These are phyloP conservation scores for Phoeniculus purpureus DNA, from an alignment of 2,797 vertebrate genomes.

Conservation along the genomic window DNA sequence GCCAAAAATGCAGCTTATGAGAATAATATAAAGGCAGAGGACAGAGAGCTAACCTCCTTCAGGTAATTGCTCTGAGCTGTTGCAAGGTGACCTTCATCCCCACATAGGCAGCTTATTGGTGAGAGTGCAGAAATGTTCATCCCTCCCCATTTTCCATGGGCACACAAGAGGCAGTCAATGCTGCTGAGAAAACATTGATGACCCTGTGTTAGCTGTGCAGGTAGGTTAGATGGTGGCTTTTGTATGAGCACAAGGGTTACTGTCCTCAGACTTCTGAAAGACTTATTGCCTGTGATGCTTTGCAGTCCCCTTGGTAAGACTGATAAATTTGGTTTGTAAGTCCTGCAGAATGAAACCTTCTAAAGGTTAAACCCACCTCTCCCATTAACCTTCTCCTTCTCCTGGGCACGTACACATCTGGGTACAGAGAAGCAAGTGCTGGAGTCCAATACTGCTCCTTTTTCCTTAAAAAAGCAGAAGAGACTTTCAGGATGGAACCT, in stretches of 20 bases:
- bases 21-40: constrained; percentile 70
- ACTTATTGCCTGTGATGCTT: not conserved
- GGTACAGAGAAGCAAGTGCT: not conserved
- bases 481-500: not conserved
- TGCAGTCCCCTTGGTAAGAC: not conserved
- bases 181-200: not conserved
- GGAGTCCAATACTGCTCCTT: not conserved
- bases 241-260: not conserved
- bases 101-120: constrained; percentile 18
- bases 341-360: not conserved
- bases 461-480: not conserved
- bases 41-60: constrained; percentile 71
- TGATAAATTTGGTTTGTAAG: not conserved
- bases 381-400: not conserved
- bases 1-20: constrained; percentile 76
- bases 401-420: not conserved
- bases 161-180: not conserved
- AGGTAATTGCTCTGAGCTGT: constrained; percentile 78
- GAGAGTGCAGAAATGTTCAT: constrained; percentile 18
- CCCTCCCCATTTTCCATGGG: not conserved
- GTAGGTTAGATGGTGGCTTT: not conserved
- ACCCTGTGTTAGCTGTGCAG: not conserved
- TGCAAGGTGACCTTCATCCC: constrained; percentile 86
- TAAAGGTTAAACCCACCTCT: not conserved
- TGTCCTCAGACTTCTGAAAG: not conserved